Percentiles rank a stretch among this genome's conserved stretches.
Conservation (phyloP, 2,113 vertebrate species). For the Holacanthus passer region DNA sequence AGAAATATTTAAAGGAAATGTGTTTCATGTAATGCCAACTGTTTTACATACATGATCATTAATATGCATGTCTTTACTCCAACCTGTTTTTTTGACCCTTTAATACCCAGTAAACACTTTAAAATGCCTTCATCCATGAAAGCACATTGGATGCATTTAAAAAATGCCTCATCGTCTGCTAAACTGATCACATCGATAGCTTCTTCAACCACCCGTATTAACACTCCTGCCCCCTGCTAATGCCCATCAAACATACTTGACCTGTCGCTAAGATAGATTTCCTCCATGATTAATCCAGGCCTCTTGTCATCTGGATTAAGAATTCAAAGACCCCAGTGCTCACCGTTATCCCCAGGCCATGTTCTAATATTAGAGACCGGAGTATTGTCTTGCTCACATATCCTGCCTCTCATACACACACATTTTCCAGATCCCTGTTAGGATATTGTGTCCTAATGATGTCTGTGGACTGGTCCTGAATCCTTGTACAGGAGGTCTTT, state of each 20-base stretch:
- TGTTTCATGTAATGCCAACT: neutral
- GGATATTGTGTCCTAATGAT: slow-evolving; percentile 26
- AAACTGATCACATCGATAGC: slow-evolving; percentile 47
- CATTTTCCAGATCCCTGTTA: slow-evolving; percentile 14
- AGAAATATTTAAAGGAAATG: neutral
- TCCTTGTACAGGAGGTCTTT: slow-evolving; percentile 1
- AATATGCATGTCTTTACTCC: neutral
- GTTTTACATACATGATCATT: neutral
- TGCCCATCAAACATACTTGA: slow-evolving; percentile 74
- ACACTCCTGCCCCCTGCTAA: slow-evolving; percentile 51
- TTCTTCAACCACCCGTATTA: slow-evolving; percentile 58
- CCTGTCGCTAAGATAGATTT: slow-evolving; percentile 70
- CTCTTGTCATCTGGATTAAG: slow-evolving; percentile 73
- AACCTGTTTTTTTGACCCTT: neutral
- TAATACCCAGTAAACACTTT: neutral
- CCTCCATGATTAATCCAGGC: slow-evolving; percentile 71
- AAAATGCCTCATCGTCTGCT: neutral
- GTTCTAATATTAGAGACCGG: slow-evolving; percentile 70
- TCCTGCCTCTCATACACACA: neutral
- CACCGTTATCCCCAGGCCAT: slow-evolving; percentile 65
- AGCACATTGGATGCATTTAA: neutral
- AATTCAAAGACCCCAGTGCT: slow-evolving; percentile 66
- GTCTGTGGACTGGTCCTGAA: slow-evolving; percentile 36
- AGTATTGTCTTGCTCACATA: slow-evolving; percentile 21
- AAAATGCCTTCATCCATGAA: neutral